Base-by-base conservation (phyloP, 2,797 vertebrate species). In the Mionectes olivaceus region DNA sequence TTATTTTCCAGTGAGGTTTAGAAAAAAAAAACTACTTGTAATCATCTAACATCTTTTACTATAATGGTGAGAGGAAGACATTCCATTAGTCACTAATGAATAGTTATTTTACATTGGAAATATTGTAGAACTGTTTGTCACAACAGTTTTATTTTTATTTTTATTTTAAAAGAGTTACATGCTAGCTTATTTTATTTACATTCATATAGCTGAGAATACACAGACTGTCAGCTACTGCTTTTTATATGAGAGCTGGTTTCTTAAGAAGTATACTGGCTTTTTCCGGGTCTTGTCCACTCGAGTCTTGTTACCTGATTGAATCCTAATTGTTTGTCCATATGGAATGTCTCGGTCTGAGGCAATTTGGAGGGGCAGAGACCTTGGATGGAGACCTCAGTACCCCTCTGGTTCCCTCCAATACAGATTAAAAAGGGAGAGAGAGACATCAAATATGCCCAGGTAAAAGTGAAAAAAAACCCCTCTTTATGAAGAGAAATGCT, bases 11-110 rank as follows among this genome's bases (percentile, higher is more conserved):
- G 49, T 23, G 41, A 87, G 23, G 44, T 64, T 92, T 79, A 71
- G 35, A 35, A 19, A 61, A 93, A 83, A 81, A 74, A 91, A 59
- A 5, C 33, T 91, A 19, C 44, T 85, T 2, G 1, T 43, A 76
- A 63, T 80, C 41, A 60, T 85, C 56, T 78, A 68, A 77, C 60
- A 56, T 84, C 84, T 87, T 71, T 92, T 70, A 50, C 41, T 68
- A 13, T 64, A 64, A 67, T 57, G 56, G 52, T 80, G 53, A 89
- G 60, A 89, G 21, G 25, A 49, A 94, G 60, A 77, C 28, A 64
- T 59, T 85, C 33, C 44, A 39, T 91, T 83, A 94, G 69, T 83
- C 64, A 79, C 47, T 92, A 95, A 89, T 87, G 77, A 90, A 74
- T 65, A 74, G 49, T 49, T 60, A 63, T 70, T 94, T 79, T 64